Evolutionary conservation across 2,797 vertebrate species (phyloP).

Genomic region (Protosalanx chinensis): DNA sequence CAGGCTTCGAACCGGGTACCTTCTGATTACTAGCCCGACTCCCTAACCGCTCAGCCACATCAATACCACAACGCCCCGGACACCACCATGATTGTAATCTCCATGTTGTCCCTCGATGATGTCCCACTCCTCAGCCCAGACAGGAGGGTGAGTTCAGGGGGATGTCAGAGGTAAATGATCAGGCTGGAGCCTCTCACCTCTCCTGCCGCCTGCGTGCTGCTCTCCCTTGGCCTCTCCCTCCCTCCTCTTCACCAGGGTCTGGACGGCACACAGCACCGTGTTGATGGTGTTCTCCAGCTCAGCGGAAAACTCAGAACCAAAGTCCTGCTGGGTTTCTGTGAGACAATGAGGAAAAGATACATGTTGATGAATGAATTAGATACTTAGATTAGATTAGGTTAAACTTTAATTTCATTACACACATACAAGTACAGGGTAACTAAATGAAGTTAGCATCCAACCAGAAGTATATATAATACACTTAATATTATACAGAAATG

Average conservation of each 20-base stretch:
- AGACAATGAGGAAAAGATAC: not conserved
- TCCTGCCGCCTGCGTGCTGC: constrained; percentile 52
- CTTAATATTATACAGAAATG: too few species aligned
- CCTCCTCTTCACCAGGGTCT: constrained; percentile 82
- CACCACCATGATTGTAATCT: not conserved
- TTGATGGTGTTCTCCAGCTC: constrained; percentile 84
- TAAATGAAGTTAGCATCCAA: too few species aligned
- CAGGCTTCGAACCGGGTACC: too few species aligned
- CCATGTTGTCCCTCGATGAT: not conserved
- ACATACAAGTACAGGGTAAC: too few species aligned
- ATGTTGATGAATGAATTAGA: not conserved
- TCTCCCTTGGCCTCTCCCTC: constrained; percentile 53
- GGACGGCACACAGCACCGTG: constrained; percentile 82
- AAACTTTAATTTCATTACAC: too few species aligned
- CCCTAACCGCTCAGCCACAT: not conserved
- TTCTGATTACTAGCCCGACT: too few species aligned
- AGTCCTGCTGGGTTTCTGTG: constrained; percentile 56
- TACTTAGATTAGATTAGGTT: not conserved
- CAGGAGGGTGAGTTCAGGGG: not conserved
- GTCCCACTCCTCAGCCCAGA: not conserved
- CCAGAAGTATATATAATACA: too few species aligned
- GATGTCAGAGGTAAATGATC: not conserved
- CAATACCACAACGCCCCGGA: not conserved
- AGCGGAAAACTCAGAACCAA: constrained; percentile 77
- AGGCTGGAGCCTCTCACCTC: constrained; percentile 49